phyloP scores from a whole-genome alignment of 2,888 invertebrate species.

The Stenolophus ochropezus region DNA sequence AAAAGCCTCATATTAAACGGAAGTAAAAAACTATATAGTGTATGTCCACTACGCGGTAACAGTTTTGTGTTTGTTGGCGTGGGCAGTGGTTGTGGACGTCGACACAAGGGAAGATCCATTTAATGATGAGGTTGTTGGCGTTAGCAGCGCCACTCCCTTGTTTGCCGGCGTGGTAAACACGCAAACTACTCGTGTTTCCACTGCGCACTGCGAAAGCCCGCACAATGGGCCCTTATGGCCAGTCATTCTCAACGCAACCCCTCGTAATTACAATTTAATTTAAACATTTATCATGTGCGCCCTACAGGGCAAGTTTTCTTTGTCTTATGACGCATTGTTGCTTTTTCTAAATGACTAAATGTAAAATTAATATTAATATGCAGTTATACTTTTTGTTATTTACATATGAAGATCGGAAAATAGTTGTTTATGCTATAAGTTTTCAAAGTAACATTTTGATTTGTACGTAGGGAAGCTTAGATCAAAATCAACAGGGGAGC shows the following conservation, averaged over 20 bases:
- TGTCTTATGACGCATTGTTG: not conserved
- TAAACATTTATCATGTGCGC: constrained; percentile 17
- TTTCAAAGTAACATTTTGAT: too few species aligned
- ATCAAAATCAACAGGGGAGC: too few species aligned
- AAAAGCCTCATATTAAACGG: too few species aligned
- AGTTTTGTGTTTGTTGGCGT: constrained; percentile 3
- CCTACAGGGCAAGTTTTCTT: not conserved
- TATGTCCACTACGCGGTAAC: not conserved
- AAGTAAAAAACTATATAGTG: too few species aligned
- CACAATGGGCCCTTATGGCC: not conserved
- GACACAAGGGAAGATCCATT: not conserved
- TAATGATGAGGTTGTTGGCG: constrained; percentile 13
- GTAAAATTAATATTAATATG: too few species aligned
- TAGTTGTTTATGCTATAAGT: too few species aligned
- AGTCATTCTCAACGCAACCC: not conserved
- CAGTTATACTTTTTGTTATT: too few species aligned
- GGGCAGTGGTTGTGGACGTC: not conserved
- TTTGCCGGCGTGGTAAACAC: constrained; percentile 8
- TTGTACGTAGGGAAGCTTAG: too few species aligned
- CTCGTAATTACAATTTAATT: constrained; percentile 13
- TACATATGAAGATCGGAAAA: too few species aligned
- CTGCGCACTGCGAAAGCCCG: not conserved
- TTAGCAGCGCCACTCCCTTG: constrained; percentile 17
- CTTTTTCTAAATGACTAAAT: too few species aligned
- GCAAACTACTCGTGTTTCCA: constrained; percentile 2